phyloP scores from a whole-genome alignment of 2,888 invertebrate species.

The Portevinia maculata region DNA sequence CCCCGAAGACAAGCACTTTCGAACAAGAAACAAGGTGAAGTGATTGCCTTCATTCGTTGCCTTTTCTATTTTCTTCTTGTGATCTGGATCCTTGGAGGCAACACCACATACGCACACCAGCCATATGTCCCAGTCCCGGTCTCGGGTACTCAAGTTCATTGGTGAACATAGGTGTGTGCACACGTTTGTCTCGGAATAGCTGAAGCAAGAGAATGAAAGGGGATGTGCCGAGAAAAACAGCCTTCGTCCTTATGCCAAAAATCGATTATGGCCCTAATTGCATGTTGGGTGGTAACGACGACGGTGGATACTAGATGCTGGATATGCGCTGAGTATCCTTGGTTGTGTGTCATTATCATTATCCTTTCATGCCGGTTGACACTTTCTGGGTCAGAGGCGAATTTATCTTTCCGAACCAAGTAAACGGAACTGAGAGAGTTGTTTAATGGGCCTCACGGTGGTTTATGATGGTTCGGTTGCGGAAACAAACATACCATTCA shows the following conservation, averaged over 20 bases:
- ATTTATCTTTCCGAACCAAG: slow-evolving; percentile 63
- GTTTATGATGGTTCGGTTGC: slow-evolving; percentile 53
- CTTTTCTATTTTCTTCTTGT: too few species aligned
- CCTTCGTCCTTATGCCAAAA: slow-evolving; percentile 59
- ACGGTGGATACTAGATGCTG: slow-evolving; percentile 25
- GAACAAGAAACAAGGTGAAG: slow-evolving; percentile 61
- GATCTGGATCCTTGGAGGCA: slow-evolving; percentile 50
- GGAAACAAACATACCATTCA: slow-evolving; percentile 27
- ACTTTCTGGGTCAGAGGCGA: slow-evolving; percentile 68
- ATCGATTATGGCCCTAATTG: slow-evolving; percentile 71
- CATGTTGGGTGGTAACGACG: slow-evolving; percentile 53
- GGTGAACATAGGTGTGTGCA: slow-evolving; percentile 6
- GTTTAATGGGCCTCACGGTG: slow-evolving; percentile 65
- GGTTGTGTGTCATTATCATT: slow-evolving; percentile 67
- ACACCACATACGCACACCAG: background rate
- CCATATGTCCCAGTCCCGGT: background rate
- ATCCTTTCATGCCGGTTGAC: slow-evolving; percentile 63
- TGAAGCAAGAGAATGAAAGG: slow-evolving; percentile 5
- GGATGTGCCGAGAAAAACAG: slow-evolving; percentile 30
- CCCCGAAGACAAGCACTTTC: slow-evolving; percentile 55
- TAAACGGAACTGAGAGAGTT: slow-evolving; percentile 56
- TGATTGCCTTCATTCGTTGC: slow-evolving; percentile 39
- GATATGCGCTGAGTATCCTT: slow-evolving; percentile 31
- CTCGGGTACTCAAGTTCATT: slow-evolving; percentile 10
- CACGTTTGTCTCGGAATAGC: slow-evolving; percentile 10